Evolutionary conservation across 1,140 invertebrate genomes (phyloP).

Genomic region (Drosophila funebris): DNA sequence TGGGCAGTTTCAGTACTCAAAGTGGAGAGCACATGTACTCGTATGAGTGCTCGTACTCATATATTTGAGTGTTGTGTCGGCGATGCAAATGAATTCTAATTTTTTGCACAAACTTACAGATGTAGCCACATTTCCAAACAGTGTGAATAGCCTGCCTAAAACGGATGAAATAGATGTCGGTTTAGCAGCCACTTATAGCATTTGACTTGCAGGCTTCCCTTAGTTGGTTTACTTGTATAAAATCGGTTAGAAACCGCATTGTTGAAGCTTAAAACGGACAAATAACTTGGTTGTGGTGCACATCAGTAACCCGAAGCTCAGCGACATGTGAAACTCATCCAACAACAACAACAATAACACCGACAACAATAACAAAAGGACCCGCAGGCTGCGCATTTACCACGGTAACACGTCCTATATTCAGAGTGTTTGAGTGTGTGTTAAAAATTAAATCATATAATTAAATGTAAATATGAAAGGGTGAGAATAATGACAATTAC

Average conservation of each 20-base stretch:
- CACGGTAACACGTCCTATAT: not conserved
- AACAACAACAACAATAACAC: not conserved
- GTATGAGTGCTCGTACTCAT: conserved; percentile 22
- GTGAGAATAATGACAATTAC: conserved; percentile 12
- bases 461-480: conserved; percentile 32
- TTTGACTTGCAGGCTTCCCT: not conserved
- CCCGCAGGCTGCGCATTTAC: conserved; percentile 18
- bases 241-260: not conserved
- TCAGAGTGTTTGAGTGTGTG: not conserved
- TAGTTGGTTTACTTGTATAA: not conserved
- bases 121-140: conserved; percentile 40
- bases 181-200: conserved; percentile 8
- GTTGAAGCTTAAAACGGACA: not conserved
- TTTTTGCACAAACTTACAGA: conserved; percentile 69
- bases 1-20: conserved; percentile 43
- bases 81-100: conserved; percentile 76
- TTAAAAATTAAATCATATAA: conserved; percentile 33
- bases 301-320: not conserved
- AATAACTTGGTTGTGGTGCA: conserved; percentile 38
- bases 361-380: not conserved
- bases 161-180: not conserved
- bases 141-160: conserved; percentile 1
- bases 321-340: conserved; percentile 4
- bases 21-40: not conserved
- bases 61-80: conserved; percentile 46